These are phyloP conservation scores for Perognathus longimembris DNA, from an alignment of 2,113 vertebrate genomes.

Conservation along the genomic window DNA sequence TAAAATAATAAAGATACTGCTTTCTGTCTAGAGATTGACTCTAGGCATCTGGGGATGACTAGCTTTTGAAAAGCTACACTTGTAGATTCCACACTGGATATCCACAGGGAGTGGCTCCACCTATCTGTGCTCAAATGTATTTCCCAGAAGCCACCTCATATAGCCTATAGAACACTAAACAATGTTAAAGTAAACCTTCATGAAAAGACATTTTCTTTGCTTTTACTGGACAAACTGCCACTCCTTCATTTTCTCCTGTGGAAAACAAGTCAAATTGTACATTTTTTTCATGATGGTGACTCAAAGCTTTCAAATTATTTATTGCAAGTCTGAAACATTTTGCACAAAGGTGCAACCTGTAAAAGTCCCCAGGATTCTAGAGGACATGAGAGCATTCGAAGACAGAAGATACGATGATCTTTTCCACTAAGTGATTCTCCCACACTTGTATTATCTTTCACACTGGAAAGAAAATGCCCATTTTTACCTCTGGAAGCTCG, in stretches of 20 bases:
- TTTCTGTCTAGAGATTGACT: too few species aligned
- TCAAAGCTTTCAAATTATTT: conserved; percentile 40
- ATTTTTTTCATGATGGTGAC: neutral
- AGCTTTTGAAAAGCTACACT: neutral
- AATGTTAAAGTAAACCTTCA: neutral
- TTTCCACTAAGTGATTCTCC: conserved; percentile 17
- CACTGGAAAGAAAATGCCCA: neutral
- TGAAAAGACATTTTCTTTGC: neutral
- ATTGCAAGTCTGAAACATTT: neutral
- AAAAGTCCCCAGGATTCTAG: neutral
- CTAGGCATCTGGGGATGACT: neutral
- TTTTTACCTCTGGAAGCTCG: neutral
- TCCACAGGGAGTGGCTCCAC: neutral
- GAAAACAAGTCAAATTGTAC: neutral
- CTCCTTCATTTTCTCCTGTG: conserved; percentile 30
- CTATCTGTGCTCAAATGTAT: neutral
- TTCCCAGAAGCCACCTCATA: neutral
- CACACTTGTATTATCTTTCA: neutral
- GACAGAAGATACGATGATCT: neutral
- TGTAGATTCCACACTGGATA: neutral
- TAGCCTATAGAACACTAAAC: neutral
- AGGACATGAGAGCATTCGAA: neutral
- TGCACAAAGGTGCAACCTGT: neutral
- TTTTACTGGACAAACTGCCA: neutral
- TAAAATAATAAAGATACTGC: too few species aligned